Evolutionary conservation across 1,140 invertebrate species (phyloP).

Genomic region (Aphaenogaster ashmeadi): DNA sequence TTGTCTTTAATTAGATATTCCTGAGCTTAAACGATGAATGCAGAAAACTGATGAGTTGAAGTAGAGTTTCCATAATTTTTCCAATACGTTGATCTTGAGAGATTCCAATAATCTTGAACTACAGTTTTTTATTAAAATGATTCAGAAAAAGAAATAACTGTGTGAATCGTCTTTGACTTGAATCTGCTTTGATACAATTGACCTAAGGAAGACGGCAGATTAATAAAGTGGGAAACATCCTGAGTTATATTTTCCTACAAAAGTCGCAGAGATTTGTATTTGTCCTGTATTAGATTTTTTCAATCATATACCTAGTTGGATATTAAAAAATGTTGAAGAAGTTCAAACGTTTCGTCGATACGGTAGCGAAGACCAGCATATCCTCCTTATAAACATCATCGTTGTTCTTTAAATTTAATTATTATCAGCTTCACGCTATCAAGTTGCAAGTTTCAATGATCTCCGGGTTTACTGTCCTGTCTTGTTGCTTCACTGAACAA

Average conservation of each 20-base stretch:
- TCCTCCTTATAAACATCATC: neutral
- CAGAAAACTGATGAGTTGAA: neutral
- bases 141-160: neutral
- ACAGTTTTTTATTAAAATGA: neutral
- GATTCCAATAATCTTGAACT: neutral
- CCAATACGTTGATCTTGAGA: neutral
- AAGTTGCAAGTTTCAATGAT: neutral
- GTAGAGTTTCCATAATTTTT: neutral
- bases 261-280: neutral
- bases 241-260: neutral
- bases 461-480: neutral
- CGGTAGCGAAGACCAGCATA: neutral
- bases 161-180: neutral
- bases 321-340: neutral
- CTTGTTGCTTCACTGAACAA: neutral
- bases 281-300: neutral
- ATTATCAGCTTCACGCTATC: slow-evolving; percentile 12
- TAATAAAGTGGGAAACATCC: neutral
- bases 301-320: neutral
- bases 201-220: slow-evolving; percentile 14
- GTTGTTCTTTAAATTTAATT: slow-evolving; percentile 11
- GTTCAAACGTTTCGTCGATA: neutral
- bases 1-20: slow-evolving; percentile 3
- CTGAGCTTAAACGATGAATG: neutral
- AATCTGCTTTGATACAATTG: neutral